Percentiles rank a stretch among this genome's conserved stretches.
phyloP scores from a whole-genome alignment of 1,140 invertebrate genomes.

The Luehdorfia chinensis region DNA sequence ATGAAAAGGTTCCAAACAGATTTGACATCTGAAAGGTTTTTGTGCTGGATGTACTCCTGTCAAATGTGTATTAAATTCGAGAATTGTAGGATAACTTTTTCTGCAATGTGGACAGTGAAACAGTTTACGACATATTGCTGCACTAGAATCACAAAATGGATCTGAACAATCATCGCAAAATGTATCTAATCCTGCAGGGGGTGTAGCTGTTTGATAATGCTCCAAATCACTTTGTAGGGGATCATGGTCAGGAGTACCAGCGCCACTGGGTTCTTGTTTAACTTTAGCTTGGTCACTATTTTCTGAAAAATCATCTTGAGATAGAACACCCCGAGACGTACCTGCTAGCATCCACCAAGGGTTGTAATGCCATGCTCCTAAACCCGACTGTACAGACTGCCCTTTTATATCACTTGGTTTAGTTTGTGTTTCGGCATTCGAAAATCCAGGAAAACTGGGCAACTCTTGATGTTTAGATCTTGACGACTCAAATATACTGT shows the following conservation, averaged over 20 bases:
- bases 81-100: constrained; percentile 74
- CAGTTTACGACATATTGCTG: constrained; percentile 66
- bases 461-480: constrained; percentile 65
- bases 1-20: constrained; percentile 73
- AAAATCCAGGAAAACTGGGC: constrained; percentile 71
- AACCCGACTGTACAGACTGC: constrained; percentile 50
- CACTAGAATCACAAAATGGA: constrained; percentile 73
- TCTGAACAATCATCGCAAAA: constrained; percentile 76
- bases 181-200: constrained; percentile 59
- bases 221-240: constrained; percentile 56
- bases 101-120: constrained; percentile 76
- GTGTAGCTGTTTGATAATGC: constrained; percentile 54
- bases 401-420: constrained; percentile 63
- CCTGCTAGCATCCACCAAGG: constrained; percentile 77
- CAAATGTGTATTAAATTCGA: constrained; percentile 74
- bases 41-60: constrained; percentile 74
- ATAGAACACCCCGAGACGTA: constrained; percentile 61
- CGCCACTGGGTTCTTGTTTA: constrained; percentile 65
- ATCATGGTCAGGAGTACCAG: constrained; percentile 59
- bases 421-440: constrained; percentile 74
- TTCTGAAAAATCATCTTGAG: constrained; percentile 67
- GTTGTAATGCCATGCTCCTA: constrained; percentile 73
- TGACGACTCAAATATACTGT: constrained; percentile 68
- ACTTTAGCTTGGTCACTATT: constrained; percentile 70
- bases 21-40: constrained; percentile 75